Conservation (phyloP, 2,888 invertebrate genomes). For the Actias luna region DNA sequence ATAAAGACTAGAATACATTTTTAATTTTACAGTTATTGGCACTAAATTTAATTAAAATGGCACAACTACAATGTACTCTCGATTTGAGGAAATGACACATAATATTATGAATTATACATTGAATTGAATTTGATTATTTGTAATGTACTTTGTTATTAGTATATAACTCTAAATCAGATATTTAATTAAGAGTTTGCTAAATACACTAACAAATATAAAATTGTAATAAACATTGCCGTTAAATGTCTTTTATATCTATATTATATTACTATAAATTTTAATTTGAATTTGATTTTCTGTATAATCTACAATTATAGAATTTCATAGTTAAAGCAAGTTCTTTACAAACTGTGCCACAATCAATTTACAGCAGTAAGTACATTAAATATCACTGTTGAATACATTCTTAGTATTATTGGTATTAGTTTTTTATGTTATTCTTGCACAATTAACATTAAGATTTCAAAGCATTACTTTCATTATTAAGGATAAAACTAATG, state of each 20-base stretch:
- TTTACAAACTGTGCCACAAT: conserved; percentile 69
- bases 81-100: conserved; percentile 33
- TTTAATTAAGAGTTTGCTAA: conserved; percentile 68
- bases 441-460: conserved; percentile 72
- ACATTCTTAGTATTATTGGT: conserved; percentile 57
- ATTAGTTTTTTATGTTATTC: conserved; percentile 50
- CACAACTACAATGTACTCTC: conserved; percentile 69
- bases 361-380: conserved; percentile 45
- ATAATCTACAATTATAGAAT: conserved; percentile 57
- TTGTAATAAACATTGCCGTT: conserved; percentile 64
- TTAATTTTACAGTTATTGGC: conserved; percentile 79
- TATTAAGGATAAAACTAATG: conserved; percentile 39
- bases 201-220: conserved; percentile 73
- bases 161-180: conserved; percentile 20
- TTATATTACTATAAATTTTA: conserved; percentile 72
- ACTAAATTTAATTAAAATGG: conserved; percentile 78
- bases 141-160: conserved; percentile 38
- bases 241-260: conserved; percentile 66
- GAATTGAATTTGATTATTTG: conserved; percentile 39
- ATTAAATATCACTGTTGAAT: conserved; percentile 70
- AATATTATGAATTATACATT: conserved; percentile 26
- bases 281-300: conserved; percentile 69
- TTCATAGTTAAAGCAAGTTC: conserved; percentile 60
- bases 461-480: conserved; percentile 37
- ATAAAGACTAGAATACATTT: conserved; percentile 83